Percentiles rank a stretch among this genome's conserved stretches.
These are phyloP conservation scores for Oxyura jamaicensis DNA, from an alignment of 2,113 vertebrate genomes.

Conservation along the genomic window DNA sequence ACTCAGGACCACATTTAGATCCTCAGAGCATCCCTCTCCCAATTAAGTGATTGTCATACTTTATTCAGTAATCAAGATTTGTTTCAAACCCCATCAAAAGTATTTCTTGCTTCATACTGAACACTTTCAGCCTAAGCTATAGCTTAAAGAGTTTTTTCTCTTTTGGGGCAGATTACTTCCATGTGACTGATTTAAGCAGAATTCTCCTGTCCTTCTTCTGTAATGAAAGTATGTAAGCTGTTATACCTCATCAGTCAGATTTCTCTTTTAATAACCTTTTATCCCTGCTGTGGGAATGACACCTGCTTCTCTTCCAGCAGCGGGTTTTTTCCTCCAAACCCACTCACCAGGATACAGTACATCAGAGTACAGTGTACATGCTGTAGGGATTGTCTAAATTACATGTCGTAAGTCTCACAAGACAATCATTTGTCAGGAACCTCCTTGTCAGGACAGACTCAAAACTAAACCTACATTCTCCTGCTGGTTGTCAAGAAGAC, in stretches of 20 bases:
- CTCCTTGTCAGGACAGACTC: not conserved
- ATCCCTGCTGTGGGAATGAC: conserved; percentile 11
- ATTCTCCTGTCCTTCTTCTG: not conserved
- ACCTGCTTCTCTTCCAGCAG: conserved; percentile 24
- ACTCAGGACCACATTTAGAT: not conserved
- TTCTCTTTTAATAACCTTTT: not conserved
- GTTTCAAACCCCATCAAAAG: not conserved
- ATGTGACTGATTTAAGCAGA: not conserved
- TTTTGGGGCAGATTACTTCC: not conserved
- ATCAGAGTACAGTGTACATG: not conserved
- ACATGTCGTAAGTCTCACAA: not conserved
- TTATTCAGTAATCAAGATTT: not conserved
- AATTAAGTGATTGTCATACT: not conserved
- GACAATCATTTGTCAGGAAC: conserved; percentile 5
- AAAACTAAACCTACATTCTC: not conserved
- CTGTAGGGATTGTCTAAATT: not conserved
- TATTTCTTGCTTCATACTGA: not conserved
- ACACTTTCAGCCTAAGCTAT: not conserved
- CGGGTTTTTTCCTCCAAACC: conserved; percentile 23
- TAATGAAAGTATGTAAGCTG: not conserved
- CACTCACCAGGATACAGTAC: not conserved
- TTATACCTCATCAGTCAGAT: not conserved
- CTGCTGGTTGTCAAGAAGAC: not conserved
- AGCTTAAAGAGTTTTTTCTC: not conserved
- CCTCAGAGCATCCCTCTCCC: not conserved